Evolutionary conservation across 92 coral and sea anemone genomes (phyloP), one percentile per base, ranked within the genome.

Genomic region (Epizoanthus fatuus): DNA sequence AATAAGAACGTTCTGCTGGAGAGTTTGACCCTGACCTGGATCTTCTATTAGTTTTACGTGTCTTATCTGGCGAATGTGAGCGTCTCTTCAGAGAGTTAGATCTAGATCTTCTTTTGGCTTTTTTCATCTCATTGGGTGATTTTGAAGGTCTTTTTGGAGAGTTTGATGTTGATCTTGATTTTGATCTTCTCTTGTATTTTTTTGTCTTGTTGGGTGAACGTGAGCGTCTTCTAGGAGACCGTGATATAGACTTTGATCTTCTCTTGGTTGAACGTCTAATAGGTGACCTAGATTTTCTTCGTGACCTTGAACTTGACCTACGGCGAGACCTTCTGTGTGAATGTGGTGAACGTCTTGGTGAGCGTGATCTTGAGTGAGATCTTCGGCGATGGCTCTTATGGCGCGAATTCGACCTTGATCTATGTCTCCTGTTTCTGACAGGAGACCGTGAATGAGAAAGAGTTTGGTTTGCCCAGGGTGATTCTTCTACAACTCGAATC

Each of bases 401-500:
- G 32, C 86, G 75, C 13, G 94, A 90, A 1, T 80, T 76, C 37
- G 90, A 87, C 67, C 81, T 68, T 54, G 91, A 74, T 17, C 75
- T 71, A 0, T 87, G 77, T 63, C 89, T 89, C 15, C 75, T 88
- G 22, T 69, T 55, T 55, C 87, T 84, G 39, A 81, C 79, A 13
- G 51, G 53, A 5, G 95, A 91, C 2, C 92, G 80, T 63, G 99
- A 96, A 3, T 95, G 86, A 0, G 95, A 91, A 64, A 85, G 79
- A 20, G 88, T 78, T 16, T 12, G 68, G n/a, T 80, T 81, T 14
- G 81, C 77, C 75, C 91, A 91, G 32, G 99, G 95, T 16, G 97
- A 83, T 89, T 97, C 99, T 67, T 93, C 95, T n/a, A 87, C 87
- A 15, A 97, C 81, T 69, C 92, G 90, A 35, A 97, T 95, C 47